These are phyloP conservation scores for Drosophila cognata DNA, from an alignment of 2,888 invertebrate species.

Conservation along the genomic window DNA sequence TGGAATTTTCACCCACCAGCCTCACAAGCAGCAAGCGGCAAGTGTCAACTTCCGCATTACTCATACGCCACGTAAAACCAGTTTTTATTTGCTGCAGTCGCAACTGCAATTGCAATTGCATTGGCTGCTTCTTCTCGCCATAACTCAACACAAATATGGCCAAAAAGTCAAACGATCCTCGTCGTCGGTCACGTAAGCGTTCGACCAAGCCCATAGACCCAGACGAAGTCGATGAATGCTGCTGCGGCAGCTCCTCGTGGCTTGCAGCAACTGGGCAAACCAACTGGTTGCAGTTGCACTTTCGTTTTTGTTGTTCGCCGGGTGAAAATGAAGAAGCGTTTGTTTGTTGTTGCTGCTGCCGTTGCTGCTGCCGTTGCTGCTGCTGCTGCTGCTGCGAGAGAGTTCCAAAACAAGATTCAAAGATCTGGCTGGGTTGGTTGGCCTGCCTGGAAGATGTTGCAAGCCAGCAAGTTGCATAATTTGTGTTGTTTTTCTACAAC, in stretches of 20 bases:
- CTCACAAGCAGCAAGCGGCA: conserved; percentile 40
- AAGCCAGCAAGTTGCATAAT: conserved; percentile 72
- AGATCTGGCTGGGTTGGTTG: conserved; percentile 53
- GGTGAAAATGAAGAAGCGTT: conserved; percentile 78
- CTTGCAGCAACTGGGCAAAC: conserved; percentile 56
- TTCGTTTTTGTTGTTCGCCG: conserved; percentile 70
- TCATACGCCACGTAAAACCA: conserved; percentile 67
- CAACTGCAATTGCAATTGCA: conserved; percentile 27
- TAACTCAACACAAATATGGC: conserved; percentile 77
- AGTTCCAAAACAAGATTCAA: conserved; percentile 62
- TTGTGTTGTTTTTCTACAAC: conserved; percentile 61
- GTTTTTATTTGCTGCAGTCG: conserved; percentile 41
- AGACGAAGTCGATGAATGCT: conserved; percentile 34
- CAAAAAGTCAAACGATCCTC: conserved; percentile 78
- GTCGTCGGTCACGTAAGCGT: conserved; percentile 71
- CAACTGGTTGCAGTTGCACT: conserved; percentile 69
- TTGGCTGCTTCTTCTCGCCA: conserved; percentile 73
- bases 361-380: conserved; percentile 18
- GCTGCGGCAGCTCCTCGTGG: conserved; percentile 20
- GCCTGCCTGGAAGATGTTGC: conserved; percentile 70
- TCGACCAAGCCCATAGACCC: conserved; percentile 69
- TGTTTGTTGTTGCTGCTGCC: conserved; percentile 55
- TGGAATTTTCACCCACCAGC: conserved; percentile 69
- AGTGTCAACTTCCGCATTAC: conserved; percentile 80
- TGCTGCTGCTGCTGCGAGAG: conserved; percentile 43